Base-by-base conservation (phyloP, 2,797 vertebrate genomes). In the Schizopygopsis pylzovi region DNA sequence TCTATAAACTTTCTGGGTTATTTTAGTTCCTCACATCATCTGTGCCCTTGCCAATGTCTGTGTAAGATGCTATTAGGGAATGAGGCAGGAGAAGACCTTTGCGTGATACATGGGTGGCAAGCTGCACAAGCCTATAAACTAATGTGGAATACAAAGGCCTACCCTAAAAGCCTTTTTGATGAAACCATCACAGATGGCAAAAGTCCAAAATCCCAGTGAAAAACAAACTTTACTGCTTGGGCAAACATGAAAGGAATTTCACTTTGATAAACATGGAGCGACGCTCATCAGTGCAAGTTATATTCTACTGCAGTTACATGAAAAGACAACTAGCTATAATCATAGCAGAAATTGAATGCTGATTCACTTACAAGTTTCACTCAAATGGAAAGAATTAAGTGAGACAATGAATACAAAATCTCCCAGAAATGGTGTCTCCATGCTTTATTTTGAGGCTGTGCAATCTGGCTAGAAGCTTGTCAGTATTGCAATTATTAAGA, bases 141-240 rank as follows among this genome's bases (percentile, higher is more conserved):
- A 59, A 15, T 6, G 0, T 56, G 12, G 11, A 77, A 39, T n/a
- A 56, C 52, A 59, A 77, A 59, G 33, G 43, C 43, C 43, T 43
- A 28, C n/a, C 1, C 28, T 76, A 54, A 54, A 37, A 54, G 18
- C 28, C 28, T 41, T 77, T 70, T 77, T 56, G 33, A 59, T 59
- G 11, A 77, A 59, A 77, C 43, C 43, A 43, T 77, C 52, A 77
- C 52, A 41, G 20, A 33, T 59, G 20, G 75, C 37, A 59, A 59
- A 78, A 37, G 73, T 76, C 73, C 47, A 76, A 76, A 76, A 77
- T 56, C 49, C 49, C 33, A n/a, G 75, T 37, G 75, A 77, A 77
- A 75, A 77, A 56, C 33, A 15, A 8, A 77, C 33, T 77, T 77
- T n/a, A 77, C 52, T 56, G 16, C 52, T 77, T 77, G 75, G 20